Evolutionary conservation across 2,797 vertebrate genomes (phyloP).

Genomic region (Rousettus madagascariensis): DNA sequence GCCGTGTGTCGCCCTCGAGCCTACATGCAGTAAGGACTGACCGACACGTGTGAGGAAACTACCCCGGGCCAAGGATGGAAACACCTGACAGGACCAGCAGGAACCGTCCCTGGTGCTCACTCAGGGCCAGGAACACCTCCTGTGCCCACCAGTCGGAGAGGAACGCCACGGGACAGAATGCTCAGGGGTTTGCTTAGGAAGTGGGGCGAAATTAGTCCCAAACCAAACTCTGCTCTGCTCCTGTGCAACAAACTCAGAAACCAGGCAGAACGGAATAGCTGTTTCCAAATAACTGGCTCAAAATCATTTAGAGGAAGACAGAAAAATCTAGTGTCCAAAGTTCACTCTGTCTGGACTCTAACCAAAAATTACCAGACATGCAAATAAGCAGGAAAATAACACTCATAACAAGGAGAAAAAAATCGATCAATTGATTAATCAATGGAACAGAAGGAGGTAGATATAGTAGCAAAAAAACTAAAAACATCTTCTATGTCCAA

Average conservation of each 20-base stretch:
- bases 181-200: neutral
- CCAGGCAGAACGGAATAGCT: neutral
- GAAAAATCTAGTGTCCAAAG: neutral
- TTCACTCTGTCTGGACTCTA: neutral
- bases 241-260: neutral
- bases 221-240: neutral
- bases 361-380: neutral
- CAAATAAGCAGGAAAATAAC: neutral
- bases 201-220: neutral
- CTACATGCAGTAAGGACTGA: neutral
- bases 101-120: neutral
- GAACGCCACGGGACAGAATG: fast-evolving
- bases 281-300: neutral
- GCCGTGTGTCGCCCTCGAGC: neutral
- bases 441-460: neutral
- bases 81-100: neutral
- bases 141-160: no score
- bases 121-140: neutral
- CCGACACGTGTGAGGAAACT: neutral
- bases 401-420: neutral
- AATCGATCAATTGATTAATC: neutral
- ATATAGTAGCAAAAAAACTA: neutral
- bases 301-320: neutral
- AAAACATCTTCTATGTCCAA: neutral
- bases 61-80: neutral